Conservation (phyloP, 2,888 invertebrate genomes). For the Drosophila vallismaia region DNA sequence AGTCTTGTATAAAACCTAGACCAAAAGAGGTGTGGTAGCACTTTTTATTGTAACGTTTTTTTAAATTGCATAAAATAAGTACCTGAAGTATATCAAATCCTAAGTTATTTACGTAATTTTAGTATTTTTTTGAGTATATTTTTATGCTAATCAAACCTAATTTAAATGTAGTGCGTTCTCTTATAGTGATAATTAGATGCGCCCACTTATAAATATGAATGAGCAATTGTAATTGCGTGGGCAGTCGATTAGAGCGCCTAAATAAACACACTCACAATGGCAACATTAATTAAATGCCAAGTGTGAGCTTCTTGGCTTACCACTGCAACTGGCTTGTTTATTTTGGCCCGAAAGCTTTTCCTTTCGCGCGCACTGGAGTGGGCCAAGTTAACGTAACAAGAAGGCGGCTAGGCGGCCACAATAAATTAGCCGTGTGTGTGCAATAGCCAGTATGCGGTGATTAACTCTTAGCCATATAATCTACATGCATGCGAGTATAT, state of each 20-base stretch:
- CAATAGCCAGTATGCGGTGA: slow-evolving; percentile 11
- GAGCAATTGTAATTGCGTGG: slow-evolving; percentile 15
- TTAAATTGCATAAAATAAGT: not conserved
- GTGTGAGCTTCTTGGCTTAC: not conserved
- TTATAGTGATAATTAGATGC: slow-evolving; percentile 23
- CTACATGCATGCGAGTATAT: slow-evolving; percentile 12
- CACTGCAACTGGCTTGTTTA: slow-evolving; percentile 22
- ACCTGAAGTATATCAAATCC: too few relatives aligned
- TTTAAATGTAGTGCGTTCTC: slow-evolving; percentile 2
- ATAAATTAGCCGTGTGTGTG: slow-evolving; percentile 32
- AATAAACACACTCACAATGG: slow-evolving; percentile 8
- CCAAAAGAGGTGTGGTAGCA: not conserved
- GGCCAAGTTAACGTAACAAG: slow-evolving; percentile 31
- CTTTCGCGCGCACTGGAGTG: slow-evolving; percentile 24
- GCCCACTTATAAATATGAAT: slow-evolving; percentile 24
- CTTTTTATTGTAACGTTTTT: not conserved
- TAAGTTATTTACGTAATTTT: not conserved
- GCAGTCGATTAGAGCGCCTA: slow-evolving; percentile 1
- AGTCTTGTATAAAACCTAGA: too few relatives aligned
- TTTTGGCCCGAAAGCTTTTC: slow-evolving; percentile 20
- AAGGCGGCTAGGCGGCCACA: slow-evolving; percentile 19
- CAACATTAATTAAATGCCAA: slow-evolving; percentile 21
- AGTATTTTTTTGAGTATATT: not conserved
- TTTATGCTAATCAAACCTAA: not conserved
- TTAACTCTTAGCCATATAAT: slow-evolving; percentile 20